Base-by-base conservation (phyloP, 2,113 vertebrate genomes). In the Cryptomyrus ogoouensis region DNA sequence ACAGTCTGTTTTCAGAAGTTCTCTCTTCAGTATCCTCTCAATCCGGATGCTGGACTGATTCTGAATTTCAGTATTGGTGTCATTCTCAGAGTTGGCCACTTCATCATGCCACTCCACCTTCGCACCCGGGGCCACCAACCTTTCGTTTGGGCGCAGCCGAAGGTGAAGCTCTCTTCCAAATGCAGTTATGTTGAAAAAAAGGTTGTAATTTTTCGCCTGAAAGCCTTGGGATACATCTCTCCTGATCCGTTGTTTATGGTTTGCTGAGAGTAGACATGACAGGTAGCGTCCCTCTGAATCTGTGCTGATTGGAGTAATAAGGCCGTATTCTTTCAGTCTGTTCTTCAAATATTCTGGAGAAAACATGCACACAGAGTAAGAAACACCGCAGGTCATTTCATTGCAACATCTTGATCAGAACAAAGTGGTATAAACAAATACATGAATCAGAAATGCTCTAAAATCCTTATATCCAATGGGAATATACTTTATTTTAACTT, bases 101-200 rank as follows among this genome's bases (percentile, higher is more conserved):
- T 96, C 95, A 31, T 96, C 96, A 0, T 97, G 96, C 98, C 98
- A 99, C 92, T 99, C 98, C 92, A 98, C 96, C 50, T 97, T 94
- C 0, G 98, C 98, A 0, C 96, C 94, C 0, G 98, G 98, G 8
- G 98, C 98, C 92, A 99, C 93, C 5, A 99, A 91, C 0, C 93
- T 94, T 1, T 90, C 91, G 91, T 99, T 99, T 39, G 97, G 97
- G 2, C 91, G 95, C 83, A 99, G 95, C 0, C 97, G 95, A 15
- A 99, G 97, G 62, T 99, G 98, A 93, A 99, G 98, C 89, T 98
- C 97, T 94, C 95, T 97, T 35, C 98, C 98, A 0, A 99, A 99
- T 1, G 97, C 98, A 0, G 96, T 96, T 93, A 99, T 91, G 0
- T 99, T 99, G 92, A 99, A 99, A 90, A 97, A 99, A 0, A 99